Base-by-base conservation (phyloP, 1,140 invertebrate species). In the Copidosoma floridanum region DNA sequence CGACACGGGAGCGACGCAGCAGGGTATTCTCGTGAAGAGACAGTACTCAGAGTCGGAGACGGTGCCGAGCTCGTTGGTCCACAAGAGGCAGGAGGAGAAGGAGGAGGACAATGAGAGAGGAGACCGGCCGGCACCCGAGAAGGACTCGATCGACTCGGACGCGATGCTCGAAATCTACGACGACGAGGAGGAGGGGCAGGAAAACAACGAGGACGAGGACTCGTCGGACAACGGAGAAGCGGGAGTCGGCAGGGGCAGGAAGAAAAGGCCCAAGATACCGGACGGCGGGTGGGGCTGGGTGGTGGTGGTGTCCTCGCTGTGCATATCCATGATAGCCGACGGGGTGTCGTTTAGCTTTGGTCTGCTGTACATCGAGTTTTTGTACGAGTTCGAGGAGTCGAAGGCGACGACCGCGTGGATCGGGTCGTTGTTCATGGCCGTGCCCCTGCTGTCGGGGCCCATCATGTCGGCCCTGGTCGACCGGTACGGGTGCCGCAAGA, bases 301-400 rank as follows among this genome's bases (percentile, higher is more conserved):
- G 50, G 84, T 94, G 70, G 81, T 95, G 53, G 90, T 88, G 75
- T 82, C 92, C 75, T 90, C 92, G 0, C 94, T 97, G 66, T 84
- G 95, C 35, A 88, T 95, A 38, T 94, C 92, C 23, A 86, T 96
- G 78, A 91, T 97, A n/a, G 92, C 93, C n/a, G 95, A 98, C 75
- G 95, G 95, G 0, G 88, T 97, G 10, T 93, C 92, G 27, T 95
- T 96, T 71, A 94, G 93, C 1, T 96, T 97, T 74, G 95, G 95
- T 0, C 78, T 97, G 0, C 84, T 97, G 14, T 94, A 92, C 68
- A 88, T 90, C 0, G 89, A 96, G 69, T 91, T 98, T 69, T 78
- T 94, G n/a, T 82, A 88, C 5, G 88, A 95, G 68, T 98, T 96
- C 72, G 81, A 85, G 8, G 88, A 89, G 37, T 88, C 86, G 26